Evolutionary conservation across 2,113 vertebrate genomes (phyloP).

Genomic region (Neolamprologus sp.): DNA sequence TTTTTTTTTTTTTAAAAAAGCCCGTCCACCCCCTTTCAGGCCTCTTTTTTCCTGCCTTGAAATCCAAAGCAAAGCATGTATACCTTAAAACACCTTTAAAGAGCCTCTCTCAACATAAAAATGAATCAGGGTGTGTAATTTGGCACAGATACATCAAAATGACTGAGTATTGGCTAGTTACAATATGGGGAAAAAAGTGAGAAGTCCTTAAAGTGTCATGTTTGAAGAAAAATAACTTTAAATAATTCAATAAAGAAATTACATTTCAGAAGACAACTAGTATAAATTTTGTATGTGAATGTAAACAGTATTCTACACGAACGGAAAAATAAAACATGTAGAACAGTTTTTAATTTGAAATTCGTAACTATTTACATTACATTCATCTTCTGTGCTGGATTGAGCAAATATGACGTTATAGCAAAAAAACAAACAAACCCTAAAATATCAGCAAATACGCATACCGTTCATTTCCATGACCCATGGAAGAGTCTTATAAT

Average conservation of each 20-base stretch:
- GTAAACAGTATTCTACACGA: not conserved
- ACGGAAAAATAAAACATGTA: not conserved
- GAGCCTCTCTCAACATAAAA: not conserved
- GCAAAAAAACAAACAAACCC: accelerated
- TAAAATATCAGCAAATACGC: not conserved
- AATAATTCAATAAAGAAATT: not conserved
- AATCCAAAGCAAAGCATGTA: not conserved
- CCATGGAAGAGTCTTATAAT: not conserved
- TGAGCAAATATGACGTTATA: not conserved
- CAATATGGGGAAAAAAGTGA: not conserved
- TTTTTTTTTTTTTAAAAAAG: not conserved
- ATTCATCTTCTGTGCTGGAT: not conserved
- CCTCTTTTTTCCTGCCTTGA: not conserved
- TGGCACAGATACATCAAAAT: not conserved
- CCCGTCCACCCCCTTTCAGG: accelerated
- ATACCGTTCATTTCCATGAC: not conserved
- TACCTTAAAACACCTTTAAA: not conserved
- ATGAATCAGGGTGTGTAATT: not conserved
- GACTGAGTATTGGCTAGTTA: not conserved
- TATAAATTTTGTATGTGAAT: not conserved
- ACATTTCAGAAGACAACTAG: not conserved
- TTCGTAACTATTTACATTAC: not conserved
- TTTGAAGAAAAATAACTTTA: not conserved
- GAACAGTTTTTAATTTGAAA: not conserved
- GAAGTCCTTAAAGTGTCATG: not conserved